phyloP scores from a whole-genome alignment of 2,113 vertebrate genomes.

The Brienomyrus brachyistius region DNA sequence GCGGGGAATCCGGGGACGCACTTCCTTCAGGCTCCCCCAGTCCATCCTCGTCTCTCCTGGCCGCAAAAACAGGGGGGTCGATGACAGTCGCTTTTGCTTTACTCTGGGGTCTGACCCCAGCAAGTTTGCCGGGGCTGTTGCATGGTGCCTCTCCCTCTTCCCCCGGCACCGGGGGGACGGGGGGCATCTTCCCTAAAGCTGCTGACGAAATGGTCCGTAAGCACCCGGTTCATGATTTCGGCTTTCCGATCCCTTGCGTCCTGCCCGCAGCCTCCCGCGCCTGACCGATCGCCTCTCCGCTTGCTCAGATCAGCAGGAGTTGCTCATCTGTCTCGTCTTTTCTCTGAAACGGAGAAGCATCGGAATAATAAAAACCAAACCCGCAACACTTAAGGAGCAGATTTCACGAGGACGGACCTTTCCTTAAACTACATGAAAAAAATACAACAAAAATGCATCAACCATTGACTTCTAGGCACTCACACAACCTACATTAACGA shows the following conservation, averaged over 20 bases:
- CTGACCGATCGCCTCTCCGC: constrained; percentile 70
- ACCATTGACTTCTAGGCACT: neutral
- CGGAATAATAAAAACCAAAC: constrained; percentile 95
- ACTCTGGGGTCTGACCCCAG: constrained; percentile 64
- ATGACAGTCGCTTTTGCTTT: constrained; percentile 51
- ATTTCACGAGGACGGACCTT: neutral
- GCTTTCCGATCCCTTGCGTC: constrained; percentile 32
- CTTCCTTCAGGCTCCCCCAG: constrained; percentile 93
- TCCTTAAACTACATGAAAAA: neutral
- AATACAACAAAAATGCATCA: neutral
- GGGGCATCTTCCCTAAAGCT: constrained; percentile 98
- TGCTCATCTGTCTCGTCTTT: constrained; percentile 75
- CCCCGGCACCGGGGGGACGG: constrained; percentile 86
- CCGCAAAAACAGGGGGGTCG: constrained; percentile 58
- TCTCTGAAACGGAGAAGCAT: constrained; percentile 78
- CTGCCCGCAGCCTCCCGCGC: constrained; percentile 53
- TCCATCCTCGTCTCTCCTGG: constrained; percentile 85
- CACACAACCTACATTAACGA: neutral
- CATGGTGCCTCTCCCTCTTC: constrained; percentile 85
- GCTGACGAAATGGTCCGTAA: constrained; percentile 75
- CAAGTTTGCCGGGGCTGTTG: constrained; percentile 60
- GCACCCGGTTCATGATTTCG: constrained; percentile 82
- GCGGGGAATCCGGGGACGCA: constrained; percentile 87
- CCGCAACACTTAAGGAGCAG: constrained; percentile 73
- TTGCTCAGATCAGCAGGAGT: constrained; percentile 89